A percentile compares a stretch with the other conserved stretches of the same genome.
These are phyloP conservation scores for Drusus annulatus DNA, from an alignment of 1,140 invertebrate species.

Conservation along the genomic window DNA sequence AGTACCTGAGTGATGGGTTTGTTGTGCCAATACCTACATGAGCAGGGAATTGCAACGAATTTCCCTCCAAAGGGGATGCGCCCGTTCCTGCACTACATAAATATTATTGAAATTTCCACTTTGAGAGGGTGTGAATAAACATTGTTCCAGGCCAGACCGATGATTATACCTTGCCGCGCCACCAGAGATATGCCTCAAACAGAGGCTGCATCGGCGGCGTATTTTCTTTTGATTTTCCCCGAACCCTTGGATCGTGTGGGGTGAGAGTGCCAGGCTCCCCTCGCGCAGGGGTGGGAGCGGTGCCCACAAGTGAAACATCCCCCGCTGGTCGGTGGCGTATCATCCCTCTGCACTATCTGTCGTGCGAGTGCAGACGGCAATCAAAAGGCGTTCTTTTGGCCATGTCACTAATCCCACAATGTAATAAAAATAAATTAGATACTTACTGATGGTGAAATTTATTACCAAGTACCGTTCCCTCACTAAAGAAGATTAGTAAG, in stretches of 20 bases:
- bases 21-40: too few relatives aligned
- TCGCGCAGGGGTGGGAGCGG: constrained; percentile 49
- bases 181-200: constrained; percentile 32
- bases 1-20: too few relatives aligned
- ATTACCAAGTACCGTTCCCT: too few relatives aligned
- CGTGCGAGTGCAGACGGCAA: constrained; percentile 15
- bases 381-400: constrained; percentile 34
- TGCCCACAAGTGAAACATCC: constrained; percentile 8
- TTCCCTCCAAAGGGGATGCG: constrained; percentile 6
- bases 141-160: constrained; percentile 44
- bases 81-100: constrained; percentile 41
- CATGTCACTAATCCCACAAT: not conserved
- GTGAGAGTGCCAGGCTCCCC: constrained; percentile 26
- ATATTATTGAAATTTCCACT: constrained; percentile 52
- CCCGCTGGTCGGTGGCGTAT: constrained; percentile 20
- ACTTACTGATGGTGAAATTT: too few relatives aligned
- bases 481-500: too few relatives aligned
- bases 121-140: constrained; percentile 50
- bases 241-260: constrained; percentile 35
- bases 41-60: too few relatives aligned
- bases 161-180: constrained; percentile 47
- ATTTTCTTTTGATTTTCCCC: constrained; percentile 60
- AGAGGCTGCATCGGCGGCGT: constrained; percentile 47
- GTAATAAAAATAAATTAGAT: not conserved
- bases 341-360: constrained; percentile 42